Evolutionary conservation across 2,797 vertebrate genomes (phyloP).

Genomic region (Rhinoraja longicauda): DNA sequence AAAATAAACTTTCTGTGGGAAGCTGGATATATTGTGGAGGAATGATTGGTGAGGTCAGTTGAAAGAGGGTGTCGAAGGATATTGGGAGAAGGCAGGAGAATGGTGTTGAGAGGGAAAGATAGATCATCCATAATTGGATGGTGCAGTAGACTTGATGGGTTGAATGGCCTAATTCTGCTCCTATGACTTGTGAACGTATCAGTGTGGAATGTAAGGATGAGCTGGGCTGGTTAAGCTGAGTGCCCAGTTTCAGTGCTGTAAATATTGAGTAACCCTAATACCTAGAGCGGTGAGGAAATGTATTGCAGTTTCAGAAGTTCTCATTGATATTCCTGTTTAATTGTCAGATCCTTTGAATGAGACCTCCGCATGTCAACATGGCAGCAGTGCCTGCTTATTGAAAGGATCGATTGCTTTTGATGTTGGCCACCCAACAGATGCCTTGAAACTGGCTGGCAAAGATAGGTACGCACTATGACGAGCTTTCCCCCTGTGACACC

Average conservation of each 20-base stretch:
- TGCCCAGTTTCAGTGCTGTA: background rate
- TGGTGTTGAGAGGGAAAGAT: background rate
- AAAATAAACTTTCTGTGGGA: background rate
- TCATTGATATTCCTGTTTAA: slow-evolving; percentile 38
- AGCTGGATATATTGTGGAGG: background rate
- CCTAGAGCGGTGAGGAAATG: too few relatives aligned
- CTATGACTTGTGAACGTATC: too few relatives aligned
- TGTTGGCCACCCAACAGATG: slow-evolving; percentile 67
- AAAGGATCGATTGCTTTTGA: slow-evolving; percentile 54
- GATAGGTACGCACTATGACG: slow-evolving; percentile 65
- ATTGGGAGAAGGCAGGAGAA: background rate
- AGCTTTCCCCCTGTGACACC: background rate
- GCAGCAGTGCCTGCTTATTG: slow-evolving; percentile 76
- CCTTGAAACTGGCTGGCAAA: slow-evolving; percentile 59
- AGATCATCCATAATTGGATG: too few relatives aligned
- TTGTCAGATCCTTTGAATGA: slow-evolving; percentile 45
- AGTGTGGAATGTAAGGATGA: background rate
- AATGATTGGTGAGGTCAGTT: too few relatives aligned
- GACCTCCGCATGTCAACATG: slow-evolving; percentile 58
- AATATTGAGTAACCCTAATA: background rate
- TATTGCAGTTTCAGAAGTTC: background rate
- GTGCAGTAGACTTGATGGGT: too few relatives aligned
- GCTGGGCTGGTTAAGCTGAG: too few relatives aligned
- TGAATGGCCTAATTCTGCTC: too few relatives aligned
- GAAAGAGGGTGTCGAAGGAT: too few relatives aligned